Conservation (phyloP, 92 coral and sea anemone genomes). For the Montipora capitata region DNA sequence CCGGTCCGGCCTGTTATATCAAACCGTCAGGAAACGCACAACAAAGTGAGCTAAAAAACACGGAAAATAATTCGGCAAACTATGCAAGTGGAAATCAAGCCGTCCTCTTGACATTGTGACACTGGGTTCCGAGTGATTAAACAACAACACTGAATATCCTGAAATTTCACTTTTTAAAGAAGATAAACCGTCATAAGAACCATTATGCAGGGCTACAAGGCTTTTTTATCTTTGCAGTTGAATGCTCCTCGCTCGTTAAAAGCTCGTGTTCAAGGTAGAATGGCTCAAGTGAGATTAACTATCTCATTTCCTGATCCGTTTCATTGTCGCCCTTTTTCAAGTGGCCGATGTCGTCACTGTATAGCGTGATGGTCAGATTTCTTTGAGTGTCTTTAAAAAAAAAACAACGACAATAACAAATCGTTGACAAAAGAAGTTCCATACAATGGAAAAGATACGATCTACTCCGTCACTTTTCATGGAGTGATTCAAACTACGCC, state of each 20-base stretch:
- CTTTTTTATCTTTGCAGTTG: background rate
- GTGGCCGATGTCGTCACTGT: background rate
- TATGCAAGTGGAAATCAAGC: background rate
- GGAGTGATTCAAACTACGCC: no score
- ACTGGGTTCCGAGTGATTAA: background rate
- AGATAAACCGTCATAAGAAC: background rate
- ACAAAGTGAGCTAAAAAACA: background rate
- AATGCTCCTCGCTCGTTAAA: background rate
- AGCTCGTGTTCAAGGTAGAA: background rate
- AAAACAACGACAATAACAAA: no score
- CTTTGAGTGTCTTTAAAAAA: no score
- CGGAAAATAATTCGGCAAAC: background rate
- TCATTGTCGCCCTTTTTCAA: background rate
- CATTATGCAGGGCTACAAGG: no score
- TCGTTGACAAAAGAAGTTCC: no score
- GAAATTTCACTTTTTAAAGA: background rate
- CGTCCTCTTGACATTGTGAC: constrained; percentile 29
- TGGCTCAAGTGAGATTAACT: background rate
- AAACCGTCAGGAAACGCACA: background rate
- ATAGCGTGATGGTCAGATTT: no score
- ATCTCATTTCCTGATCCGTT: background rate
- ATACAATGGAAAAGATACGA: no score
- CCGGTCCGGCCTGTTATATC: background rate
- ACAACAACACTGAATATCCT: background rate
- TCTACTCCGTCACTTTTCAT: no score